Conservation (phyloP, 2,797 vertebrate genomes). For the Cygnus olor region DNA sequence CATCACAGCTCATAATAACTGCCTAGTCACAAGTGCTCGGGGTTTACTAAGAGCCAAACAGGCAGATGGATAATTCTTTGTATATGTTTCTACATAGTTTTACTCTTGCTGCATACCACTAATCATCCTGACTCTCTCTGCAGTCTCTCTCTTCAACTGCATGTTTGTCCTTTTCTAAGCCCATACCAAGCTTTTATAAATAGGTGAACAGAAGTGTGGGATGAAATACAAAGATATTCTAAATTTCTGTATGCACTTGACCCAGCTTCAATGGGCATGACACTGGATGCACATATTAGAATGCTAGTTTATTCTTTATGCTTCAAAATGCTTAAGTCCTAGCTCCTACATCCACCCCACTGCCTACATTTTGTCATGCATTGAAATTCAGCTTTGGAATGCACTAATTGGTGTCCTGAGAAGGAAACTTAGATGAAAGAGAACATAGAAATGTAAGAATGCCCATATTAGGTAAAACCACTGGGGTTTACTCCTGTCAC, state of each 20-base stretch:
- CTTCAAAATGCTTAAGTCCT: background rate
- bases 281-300: background rate
- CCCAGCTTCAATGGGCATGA: background rate
- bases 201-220: background rate
- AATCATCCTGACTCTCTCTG: background rate
- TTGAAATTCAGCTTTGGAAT: background rate
- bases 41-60: constrained; percentile 24
- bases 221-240: background rate
- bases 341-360: background rate
- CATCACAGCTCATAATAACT: constrained; percentile 9
- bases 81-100: background rate
- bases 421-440: background rate
- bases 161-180: background rate
- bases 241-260: background rate
- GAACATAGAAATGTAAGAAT: background rate
- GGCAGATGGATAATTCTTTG: constrained; percentile 32
- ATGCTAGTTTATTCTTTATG: background rate
- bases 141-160: background rate
- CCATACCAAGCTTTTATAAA: background rate
- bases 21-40: constrained; percentile 9
- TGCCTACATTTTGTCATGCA: background rate
- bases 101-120: background rate
- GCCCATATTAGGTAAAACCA: background rate
- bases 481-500: background rate
- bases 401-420: background rate